Conservation (phyloP, 2,797 vertebrate genomes). For the Spinus olivaceus region DNA sequence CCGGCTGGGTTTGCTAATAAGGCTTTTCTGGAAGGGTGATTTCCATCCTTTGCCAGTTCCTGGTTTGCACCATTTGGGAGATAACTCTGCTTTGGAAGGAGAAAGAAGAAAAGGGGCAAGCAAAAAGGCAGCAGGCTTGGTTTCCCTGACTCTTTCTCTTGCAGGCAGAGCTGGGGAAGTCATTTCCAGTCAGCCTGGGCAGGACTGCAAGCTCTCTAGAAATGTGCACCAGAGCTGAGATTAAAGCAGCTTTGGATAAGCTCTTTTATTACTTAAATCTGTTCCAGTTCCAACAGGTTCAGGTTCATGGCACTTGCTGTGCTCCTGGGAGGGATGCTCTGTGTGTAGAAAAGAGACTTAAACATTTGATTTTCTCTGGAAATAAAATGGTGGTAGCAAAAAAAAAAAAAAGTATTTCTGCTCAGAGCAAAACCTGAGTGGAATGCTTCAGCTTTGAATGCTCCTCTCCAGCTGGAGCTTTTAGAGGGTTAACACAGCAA, state of each 20-base stretch:
- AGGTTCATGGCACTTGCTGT: not conserved
- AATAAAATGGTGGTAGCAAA: not conserved
- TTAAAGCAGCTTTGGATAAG: constrained; percentile 51
- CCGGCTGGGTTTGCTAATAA: not conserved
- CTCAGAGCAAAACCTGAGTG: not conserved
- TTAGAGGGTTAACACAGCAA: not conserved
- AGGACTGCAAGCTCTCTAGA: not conserved
- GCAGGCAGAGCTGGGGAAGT: not conserved
- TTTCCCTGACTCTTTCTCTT: not conserved
- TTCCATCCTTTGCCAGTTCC: not conserved
- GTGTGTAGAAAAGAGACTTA: not conserved
- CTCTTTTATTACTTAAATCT: constrained; percentile 34
- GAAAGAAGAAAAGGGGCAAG: not conserved
- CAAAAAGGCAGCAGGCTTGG: not conserved
- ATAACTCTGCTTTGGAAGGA: not conserved
- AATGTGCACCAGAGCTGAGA: not conserved
- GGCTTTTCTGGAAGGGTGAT: not conserved
- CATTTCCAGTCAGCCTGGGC: not conserved
- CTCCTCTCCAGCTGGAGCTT: not conserved
- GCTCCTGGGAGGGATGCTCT: not conserved
- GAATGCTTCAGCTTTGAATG: not conserved
- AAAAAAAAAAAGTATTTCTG: not conserved
- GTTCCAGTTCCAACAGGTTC: constrained; percentile 13
- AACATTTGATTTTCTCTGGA: not conserved
- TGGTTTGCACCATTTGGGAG: not conserved